Conservation (phyloP, 2,113 vertebrate genomes). For the Notarius lentiginosus region DNA sequence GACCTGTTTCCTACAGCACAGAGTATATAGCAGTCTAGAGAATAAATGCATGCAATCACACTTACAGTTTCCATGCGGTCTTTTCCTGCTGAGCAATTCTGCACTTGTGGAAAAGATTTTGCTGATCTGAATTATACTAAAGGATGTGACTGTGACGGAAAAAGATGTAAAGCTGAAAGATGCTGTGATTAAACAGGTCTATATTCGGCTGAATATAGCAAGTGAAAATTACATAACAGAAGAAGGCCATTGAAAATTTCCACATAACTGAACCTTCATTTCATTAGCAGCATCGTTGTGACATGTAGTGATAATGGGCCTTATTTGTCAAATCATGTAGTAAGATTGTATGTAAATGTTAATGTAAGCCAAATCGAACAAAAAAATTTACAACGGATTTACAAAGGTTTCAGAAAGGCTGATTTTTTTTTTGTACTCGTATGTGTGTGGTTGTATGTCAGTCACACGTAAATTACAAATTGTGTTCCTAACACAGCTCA, state of each 20-base stretch:
- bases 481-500: not conserved
- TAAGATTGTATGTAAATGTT: not conserved
- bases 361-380: not conserved
- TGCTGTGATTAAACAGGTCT: not conserved
- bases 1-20: not conserved
- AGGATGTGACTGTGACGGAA: not conserved
- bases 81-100: not conserved
- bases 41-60: not conserved
- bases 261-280: not conserved
- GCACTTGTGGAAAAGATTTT: conserved; percentile 4
- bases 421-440: too few species aligned
- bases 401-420: not conserved
- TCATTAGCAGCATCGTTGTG: not conserved
- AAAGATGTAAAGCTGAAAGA: not conserved
- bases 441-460: not conserved
- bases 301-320: not conserved
- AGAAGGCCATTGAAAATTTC: not conserved
- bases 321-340: not conserved
- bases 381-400: not conserved
- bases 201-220: not conserved
- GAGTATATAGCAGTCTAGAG: not conserved
- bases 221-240: not conserved
- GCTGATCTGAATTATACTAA: not conserved
- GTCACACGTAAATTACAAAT: not conserved
- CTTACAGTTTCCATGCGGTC: not conserved